Conservation (phyloP, 2,797 vertebrate species). For the Sphaeramia orbicularis region DNA sequence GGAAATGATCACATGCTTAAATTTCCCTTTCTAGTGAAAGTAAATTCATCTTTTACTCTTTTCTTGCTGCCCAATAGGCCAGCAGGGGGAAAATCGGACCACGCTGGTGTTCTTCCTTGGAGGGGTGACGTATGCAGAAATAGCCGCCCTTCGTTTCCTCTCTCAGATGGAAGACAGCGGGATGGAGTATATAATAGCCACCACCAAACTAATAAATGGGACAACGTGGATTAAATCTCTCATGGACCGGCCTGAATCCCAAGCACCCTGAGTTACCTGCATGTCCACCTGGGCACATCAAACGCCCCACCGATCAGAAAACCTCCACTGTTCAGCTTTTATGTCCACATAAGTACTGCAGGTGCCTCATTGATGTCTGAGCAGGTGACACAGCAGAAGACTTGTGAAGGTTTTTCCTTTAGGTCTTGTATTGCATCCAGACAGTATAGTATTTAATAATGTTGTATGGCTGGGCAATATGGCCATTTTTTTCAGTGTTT, state of each 20-base stretch:
- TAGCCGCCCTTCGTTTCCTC: conserved; percentile 95
- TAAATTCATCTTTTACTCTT: not conserved
- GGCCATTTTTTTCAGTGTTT: too few species aligned
- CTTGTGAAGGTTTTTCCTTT: conserved; percentile 15
- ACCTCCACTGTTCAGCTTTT: conserved; percentile 30
- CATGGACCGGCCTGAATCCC: conserved; percentile 92
- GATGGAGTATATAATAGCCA: conserved; percentile 96
- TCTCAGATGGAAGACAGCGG: conserved; percentile 98
- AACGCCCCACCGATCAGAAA: conserved; percentile 44
- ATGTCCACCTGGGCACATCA: conserved; percentile 62
- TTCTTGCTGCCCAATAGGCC: conserved; percentile 81
- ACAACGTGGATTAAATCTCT: conserved; percentile 95
- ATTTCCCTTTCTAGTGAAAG: not conserved
- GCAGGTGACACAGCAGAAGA: conserved; percentile 16
- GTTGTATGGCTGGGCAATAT: too few species aligned
- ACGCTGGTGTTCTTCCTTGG: conserved; percentile 97
- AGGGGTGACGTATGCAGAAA: conserved; percentile 95
- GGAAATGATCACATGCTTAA: not conserved
- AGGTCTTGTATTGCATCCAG: conserved; percentile 6
- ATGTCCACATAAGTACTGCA: conserved; percentile 45
- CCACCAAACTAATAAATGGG: conserved; percentile 96
- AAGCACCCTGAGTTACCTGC: conserved; percentile 61
- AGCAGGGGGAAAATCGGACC: conserved; percentile 95
- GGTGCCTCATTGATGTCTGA: conserved; percentile 72
- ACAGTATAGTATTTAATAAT: conserved; percentile 5